phyloP scores from a whole-genome alignment of 2,113 vertebrate genomes.

The Anoura caudifer region DNA sequence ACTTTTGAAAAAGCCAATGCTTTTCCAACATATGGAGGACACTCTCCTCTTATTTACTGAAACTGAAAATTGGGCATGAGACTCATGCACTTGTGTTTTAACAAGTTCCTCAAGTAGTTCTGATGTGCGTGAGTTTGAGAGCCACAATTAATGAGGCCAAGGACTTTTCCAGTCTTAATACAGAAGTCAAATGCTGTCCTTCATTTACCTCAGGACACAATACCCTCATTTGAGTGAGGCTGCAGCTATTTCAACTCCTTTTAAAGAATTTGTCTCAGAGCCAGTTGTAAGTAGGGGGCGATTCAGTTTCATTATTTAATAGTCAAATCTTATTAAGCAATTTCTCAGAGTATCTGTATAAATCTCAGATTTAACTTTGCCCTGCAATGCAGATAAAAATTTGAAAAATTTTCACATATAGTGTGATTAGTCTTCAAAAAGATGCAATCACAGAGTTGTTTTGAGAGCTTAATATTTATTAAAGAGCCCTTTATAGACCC shows the following conservation, averaged over 20 bases:
- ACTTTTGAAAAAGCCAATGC: background rate
- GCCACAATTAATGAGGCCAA: background rate
- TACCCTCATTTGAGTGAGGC: background rate
- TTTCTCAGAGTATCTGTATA: background rate
- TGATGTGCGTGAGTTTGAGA: background rate
- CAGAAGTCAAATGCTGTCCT: background rate
- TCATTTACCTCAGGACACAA: background rate
- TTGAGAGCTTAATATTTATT: background rate
- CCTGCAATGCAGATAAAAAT: background rate
- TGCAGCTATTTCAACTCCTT: background rate
- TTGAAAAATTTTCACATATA: background rate
- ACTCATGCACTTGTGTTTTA: background rate
- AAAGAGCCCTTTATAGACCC: background rate
- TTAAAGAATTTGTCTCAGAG: conserved; percentile 10
- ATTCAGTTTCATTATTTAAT: background rate
- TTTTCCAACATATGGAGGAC: background rate
- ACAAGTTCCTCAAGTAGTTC: background rate
- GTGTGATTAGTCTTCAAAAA: background rate
- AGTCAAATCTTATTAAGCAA: background rate
- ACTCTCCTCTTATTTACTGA: background rate
- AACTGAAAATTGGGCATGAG: background rate
- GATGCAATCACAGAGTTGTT: background rate
- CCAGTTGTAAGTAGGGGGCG: background rate
- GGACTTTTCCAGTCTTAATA: background rate
- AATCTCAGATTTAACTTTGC: background rate